These are phyloP conservation scores for Pinctada fucata DNA, from an alignment of 2,888 invertebrate genomes.

Conservation along the genomic window DNA sequence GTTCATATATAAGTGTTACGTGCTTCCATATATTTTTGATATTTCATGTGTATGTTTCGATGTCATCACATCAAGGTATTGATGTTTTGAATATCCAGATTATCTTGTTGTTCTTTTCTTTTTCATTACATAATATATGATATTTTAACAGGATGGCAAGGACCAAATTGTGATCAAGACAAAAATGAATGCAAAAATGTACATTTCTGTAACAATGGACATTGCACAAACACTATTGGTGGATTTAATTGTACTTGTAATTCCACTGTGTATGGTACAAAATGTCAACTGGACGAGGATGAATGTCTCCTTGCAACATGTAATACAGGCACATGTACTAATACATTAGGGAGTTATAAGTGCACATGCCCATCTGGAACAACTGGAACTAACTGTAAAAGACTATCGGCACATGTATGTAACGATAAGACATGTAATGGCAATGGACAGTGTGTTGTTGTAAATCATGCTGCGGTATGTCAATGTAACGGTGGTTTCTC, in stretches of 20 bases:
- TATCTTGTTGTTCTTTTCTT: too few species aligned
- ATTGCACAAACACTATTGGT: slow-evolving; percentile 11
- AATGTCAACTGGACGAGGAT: slow-evolving; percentile 22
- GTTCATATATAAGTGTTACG: too few species aligned
- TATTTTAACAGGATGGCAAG: slow-evolving; percentile 9
- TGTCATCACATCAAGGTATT: too few species aligned
- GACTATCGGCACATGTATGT: neutral
- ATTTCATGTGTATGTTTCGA: too few species aligned
- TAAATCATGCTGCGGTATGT: neutral
- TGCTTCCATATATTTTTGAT: too few species aligned
- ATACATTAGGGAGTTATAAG: slow-evolving; percentile 20
- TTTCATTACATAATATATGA: too few species aligned
- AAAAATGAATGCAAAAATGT: neutral
- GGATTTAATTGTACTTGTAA: slow-evolving; percentile 24
- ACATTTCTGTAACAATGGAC: slow-evolving; percentile 17
- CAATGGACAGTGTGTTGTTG: slow-evolving; percentile 4
- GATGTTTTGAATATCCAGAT: too few species aligned
- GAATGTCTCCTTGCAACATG: slow-evolving; percentile 15
- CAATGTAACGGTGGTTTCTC: neutral
- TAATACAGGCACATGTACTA: slow-evolving; percentile 27
- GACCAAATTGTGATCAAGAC: slow-evolving; percentile 20
- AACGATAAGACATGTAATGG: neutral
- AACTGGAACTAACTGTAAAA: slow-evolving; percentile 22
- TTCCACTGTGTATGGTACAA: slow-evolving; percentile 11
- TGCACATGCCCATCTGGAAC: slow-evolving; percentile 20